Evolutionary conservation across 2,888 invertebrate genomes (phyloP), one percentile per base, ranked within the genome.

Genomic region (Trachelus tabidus): DNA sequence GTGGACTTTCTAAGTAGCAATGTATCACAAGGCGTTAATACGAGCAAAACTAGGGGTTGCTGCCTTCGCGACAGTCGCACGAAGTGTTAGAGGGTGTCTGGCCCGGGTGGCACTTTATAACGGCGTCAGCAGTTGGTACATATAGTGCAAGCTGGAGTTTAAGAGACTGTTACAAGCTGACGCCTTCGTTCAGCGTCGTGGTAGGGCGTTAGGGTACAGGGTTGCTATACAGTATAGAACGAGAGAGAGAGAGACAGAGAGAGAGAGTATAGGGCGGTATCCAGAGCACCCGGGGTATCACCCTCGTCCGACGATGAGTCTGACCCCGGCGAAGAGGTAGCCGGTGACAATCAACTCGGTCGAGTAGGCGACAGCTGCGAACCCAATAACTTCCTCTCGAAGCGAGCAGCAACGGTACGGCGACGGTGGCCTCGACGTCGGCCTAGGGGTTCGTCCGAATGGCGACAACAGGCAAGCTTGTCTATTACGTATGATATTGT

Each of bases 91-190:
- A 56, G 56, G 23, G 56, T 56, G 56, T 75, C 12, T n/a, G 75
- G 40, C 15, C 75, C n/a, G 56, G 56, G 15, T 78, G 86, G 86
- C 88, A 90, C 88, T 91, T 90, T 90, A 90, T 91, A 90, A 91
- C 86, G 85, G 89, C 91, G 90, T 91, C 91, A 90, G 90, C 91
- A 90, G 91, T 91, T 90, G 90, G 83, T 87, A 88, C 88, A 85
- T 86, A 87, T 84, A 87, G 83, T 68, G 77, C 80, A 81, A 79
- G 80, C 80, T 81, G 80, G 85, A 90, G 90, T 91, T 91, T 91
- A 91, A 91, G 91, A 91, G 91, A 91, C 89, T 89, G 90, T 87
- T 89, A 89, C 91, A 91, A 91, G 91, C 91, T 91, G 91, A 91
- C 91, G 91, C 91, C 89, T 85, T 80, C 83, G 84, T 83, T 82